Evolutionary conservation across 2,797 vertebrate species (phyloP), one percentile per base, ranked within the genome.

Genomic region (Merluccius polli): DNA sequence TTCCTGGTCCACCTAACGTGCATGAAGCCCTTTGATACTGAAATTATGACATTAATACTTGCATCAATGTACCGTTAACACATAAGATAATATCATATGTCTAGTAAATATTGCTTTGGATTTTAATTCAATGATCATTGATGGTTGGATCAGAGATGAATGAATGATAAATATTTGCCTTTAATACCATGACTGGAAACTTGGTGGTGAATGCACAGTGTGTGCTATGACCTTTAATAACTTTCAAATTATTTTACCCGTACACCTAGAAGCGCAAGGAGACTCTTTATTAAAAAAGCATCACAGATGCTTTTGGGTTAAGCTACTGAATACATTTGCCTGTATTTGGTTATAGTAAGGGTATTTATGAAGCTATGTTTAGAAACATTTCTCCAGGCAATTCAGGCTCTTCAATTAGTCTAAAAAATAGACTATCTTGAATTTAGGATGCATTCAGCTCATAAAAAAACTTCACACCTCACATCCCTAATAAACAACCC

Each of bases 401-500:
- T 27, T 27, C n/a, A 65, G 59, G 10, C 59, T 65, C 10, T 65
- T 65, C n/a, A 65, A 65, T 27, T 65, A 65, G 59, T 65, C 11
- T 65, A 24, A 65, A 65, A 27, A n/a, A 65, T 65, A 65, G 59
- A 65, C 59, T 65, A 65, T 59, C n/a, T 59, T 59, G 8, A 59
- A 59, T 65, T 24, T 9, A 65, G 27, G n/a, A 65, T 27, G 7
- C 24, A 65, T 65, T 65, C 13, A 65, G 59, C 59, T 65, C 59
- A 65, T 65, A 27, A 29, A 65, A 65, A 65, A 65, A 16, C 44
- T 4, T 18, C 4, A 65, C 21, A 52, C 48, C 48, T n/a, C 18
- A 59, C 18, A 24, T 59, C 21, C 8, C 21, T 59, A 65, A 27
- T 27, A 24, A 59, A 65, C 59, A 65, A 27, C 59, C 59, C 59